phyloP scores from a whole-genome alignment of 2,797 vertebrate genomes.

The Peromyscus eremicus region DNA sequence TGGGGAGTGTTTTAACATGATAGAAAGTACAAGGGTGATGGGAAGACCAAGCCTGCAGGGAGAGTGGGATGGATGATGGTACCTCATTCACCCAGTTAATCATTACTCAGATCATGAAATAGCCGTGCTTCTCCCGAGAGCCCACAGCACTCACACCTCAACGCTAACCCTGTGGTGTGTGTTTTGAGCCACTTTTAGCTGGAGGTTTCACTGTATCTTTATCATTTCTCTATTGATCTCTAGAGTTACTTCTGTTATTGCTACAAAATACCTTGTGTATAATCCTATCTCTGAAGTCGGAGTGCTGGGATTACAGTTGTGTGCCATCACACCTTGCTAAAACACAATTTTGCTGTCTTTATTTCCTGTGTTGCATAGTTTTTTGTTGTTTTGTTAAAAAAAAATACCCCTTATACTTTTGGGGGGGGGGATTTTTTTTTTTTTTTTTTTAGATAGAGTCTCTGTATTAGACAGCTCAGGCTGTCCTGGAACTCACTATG shows the following conservation, averaged over 20 bases:
- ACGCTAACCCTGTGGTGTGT: no score
- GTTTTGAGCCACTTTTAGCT: background rate
- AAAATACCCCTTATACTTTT: background rate
- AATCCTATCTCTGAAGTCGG: background rate
- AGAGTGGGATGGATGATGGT: background rate
- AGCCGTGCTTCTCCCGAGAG: background rate
- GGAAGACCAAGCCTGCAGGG: background rate
- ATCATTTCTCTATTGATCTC: background rate
- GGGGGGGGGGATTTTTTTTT: background rate
- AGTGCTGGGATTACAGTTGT: background rate
- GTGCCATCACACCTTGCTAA: background rate
- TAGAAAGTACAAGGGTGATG: background rate
- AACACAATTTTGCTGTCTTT: background rate
- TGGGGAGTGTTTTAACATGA: background rate
- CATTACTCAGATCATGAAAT: background rate
- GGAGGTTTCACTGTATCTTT: background rate
- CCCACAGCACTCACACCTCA: background rate
- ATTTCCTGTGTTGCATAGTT: background rate
- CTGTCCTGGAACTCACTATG: background rate
- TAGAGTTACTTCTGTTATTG: background rate
- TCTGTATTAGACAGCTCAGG: background rate
- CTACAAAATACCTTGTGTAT: background rate
- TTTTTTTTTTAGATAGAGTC: background rate
- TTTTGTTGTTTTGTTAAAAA: background rate
- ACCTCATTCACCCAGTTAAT: background rate